phyloP scores from a whole-genome alignment of 2,888 invertebrate species.

The Epirrita christyi region DNA sequence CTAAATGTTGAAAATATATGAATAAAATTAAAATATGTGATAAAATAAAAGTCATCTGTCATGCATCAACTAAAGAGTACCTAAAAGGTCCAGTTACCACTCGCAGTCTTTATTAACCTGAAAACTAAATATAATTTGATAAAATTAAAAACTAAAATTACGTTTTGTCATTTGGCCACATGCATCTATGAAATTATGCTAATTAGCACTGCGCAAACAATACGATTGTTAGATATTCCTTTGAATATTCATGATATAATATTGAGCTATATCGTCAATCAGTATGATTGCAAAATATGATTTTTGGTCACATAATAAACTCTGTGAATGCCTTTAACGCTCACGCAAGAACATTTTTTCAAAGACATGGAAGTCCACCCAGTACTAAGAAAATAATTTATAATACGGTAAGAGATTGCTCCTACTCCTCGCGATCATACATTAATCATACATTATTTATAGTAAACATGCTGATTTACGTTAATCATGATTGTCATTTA shows the following conservation, averaged over 20 bases:
- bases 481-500: too few species aligned
- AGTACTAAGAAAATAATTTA: not conserved
- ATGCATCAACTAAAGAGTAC: not conserved
- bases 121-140: not conserved
- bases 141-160: slow-evolving; percentile 4
- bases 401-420: not conserved
- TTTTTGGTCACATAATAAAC: slow-evolving; percentile 7
- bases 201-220: not conserved
- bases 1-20: too few species aligned
- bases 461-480: too few species aligned
- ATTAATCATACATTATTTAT: too few species aligned
- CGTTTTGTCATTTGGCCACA: slow-evolving; percentile 15
- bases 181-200: slow-evolving; percentile 5
- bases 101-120: slow-evolving; percentile 18
- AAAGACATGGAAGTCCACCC: slow-evolving; percentile 1
- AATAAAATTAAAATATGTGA: too few species aligned
- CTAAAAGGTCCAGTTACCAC: slow-evolving; percentile 1
- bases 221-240: not conserved
- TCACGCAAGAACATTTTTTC: slow-evolving; percentile 1
- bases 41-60: too few species aligned
- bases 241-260: not conserved
- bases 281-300: not conserved
- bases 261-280: slow-evolving; percentile 4
- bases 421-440: too few species aligned
- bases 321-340: slow-evolving; percentile 3